These are phyloP conservation scores for Camponotus vicinus DNA, from an alignment of 1,140 invertebrate species.

Conservation along the genomic window DNA sequence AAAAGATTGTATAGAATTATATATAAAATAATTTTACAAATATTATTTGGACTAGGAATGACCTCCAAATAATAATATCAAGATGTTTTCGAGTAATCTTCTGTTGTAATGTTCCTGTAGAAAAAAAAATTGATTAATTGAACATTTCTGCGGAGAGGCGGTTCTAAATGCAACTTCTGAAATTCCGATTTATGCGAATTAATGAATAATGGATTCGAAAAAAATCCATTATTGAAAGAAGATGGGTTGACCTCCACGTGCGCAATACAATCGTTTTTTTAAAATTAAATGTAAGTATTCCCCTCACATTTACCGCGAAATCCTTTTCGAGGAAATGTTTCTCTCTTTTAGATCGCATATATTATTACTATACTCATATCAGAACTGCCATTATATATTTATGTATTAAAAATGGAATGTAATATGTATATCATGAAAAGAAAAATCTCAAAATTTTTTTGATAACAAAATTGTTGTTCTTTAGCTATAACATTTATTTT, in stretches of 20 bases:
- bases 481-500: too few species aligned
- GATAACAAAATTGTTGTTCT: too few species aligned
- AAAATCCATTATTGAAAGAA: background rate
- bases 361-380: background rate
- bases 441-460: background rate
- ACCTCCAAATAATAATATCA: background rate
- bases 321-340: background rate
- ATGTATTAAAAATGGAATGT: conserved; percentile 35
- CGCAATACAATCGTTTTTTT: background rate
- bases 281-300: background rate
- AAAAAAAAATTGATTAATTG: background rate
- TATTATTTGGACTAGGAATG: background rate
- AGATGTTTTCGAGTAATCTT: background rate
- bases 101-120: background rate
- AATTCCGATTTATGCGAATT: background rate
- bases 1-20: background rate
- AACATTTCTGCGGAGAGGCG: background rate
- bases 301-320: background rate
- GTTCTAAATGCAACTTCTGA: background rate
- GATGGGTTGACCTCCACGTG: background rate
- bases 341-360: background rate
- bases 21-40: background rate
- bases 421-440: conserved; percentile 27
- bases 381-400: conserved; percentile 51
- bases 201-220: background rate